phyloP scores from a whole-genome alignment of 2,797 vertebrate species.

The Harpagifer antarcticus region DNA sequence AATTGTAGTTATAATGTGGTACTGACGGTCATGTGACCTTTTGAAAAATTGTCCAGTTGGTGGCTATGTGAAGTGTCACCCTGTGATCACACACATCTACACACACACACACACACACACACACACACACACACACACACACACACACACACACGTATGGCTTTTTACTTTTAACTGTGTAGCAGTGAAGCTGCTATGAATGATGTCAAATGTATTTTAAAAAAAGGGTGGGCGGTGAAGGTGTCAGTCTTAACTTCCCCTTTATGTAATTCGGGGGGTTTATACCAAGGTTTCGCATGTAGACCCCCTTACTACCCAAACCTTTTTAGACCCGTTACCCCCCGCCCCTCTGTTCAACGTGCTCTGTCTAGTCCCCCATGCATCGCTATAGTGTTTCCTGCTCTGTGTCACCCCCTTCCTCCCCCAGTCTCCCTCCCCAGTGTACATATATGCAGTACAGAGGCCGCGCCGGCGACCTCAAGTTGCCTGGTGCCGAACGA shows the following conservation, averaged over 20 bases:
- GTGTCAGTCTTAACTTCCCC: constrained; percentile 60
- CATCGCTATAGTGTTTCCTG: constrained; percentile 70
- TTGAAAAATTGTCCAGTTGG: constrained; percentile 67
- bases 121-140: constrained; percentile 33
- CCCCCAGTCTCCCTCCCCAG: constrained; percentile 39
- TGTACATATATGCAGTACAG: constrained; percentile 87
- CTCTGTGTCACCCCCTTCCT: constrained; percentile 41
- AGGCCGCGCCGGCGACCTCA: constrained; percentile 61
- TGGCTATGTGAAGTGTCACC: constrained; percentile 70
- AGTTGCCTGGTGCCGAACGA: constrained; percentile 44
- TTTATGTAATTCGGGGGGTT: constrained; percentile 72
- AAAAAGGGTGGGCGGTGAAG: constrained; percentile 69
- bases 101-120: constrained; percentile 45
- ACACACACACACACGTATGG: constrained; percentile 50
- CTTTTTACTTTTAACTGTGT: constrained; percentile 72
- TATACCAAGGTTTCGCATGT: constrained; percentile 78
- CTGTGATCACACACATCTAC: constrained; percentile 55
- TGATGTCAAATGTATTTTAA: constrained; percentile 85
- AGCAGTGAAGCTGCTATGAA: constrained; percentile 80
- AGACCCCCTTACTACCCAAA: constrained; percentile 68
- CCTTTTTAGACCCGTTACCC: constrained; percentile 46
- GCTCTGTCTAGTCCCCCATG: constrained; percentile 68
- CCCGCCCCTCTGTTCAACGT: constrained; percentile 55
- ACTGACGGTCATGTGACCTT: constrained; percentile 70
- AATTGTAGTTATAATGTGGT: constrained; percentile 67